phyloP scores from a whole-genome alignment of 2,113 vertebrate species.

The Hyperopisus bebe region DNA sequence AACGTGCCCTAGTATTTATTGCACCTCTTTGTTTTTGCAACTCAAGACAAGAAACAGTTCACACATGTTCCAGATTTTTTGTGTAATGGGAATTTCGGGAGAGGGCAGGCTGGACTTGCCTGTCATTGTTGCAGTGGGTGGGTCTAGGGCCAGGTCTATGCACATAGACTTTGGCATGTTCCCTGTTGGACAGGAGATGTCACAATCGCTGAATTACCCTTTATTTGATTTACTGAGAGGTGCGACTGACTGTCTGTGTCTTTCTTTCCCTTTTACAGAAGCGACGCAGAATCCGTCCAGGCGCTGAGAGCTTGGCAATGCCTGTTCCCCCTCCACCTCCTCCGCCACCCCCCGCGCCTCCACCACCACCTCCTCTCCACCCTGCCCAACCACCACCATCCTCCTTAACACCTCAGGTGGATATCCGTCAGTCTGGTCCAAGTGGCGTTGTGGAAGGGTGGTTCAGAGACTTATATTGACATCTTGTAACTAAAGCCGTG shows the following conservation, averaged over 20 bases:
- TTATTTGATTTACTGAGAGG: neutral
- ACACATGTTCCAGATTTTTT: neutral
- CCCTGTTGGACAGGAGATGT: neutral
- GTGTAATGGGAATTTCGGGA: neutral
- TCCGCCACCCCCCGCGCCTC: constrained; percentile 30
- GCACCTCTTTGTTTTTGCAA: neutral
- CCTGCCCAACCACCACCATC: constrained; percentile 36
- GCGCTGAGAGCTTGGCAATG: constrained; percentile 31
- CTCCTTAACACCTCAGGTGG: constrained; percentile 46
- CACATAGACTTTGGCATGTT: neutral
- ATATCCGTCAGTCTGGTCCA: neutral
- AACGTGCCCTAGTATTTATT: neutral
- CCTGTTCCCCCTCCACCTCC: constrained; percentile 42
- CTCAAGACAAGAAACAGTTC: neutral
- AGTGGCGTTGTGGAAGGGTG: neutral
- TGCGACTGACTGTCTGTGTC: neutral
- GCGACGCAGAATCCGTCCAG: neutral
- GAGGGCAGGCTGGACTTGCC: neutral
- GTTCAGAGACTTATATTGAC: neutral
- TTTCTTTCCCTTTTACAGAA: neutral
- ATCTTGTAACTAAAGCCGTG: neutral
- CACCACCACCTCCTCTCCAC: neutral
- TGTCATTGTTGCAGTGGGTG: neutral
- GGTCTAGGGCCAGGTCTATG: neutral
- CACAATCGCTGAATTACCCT: neutral